Conservation (phyloP, 2,888 invertebrate species). For the Drosophila robusta region DNA sequence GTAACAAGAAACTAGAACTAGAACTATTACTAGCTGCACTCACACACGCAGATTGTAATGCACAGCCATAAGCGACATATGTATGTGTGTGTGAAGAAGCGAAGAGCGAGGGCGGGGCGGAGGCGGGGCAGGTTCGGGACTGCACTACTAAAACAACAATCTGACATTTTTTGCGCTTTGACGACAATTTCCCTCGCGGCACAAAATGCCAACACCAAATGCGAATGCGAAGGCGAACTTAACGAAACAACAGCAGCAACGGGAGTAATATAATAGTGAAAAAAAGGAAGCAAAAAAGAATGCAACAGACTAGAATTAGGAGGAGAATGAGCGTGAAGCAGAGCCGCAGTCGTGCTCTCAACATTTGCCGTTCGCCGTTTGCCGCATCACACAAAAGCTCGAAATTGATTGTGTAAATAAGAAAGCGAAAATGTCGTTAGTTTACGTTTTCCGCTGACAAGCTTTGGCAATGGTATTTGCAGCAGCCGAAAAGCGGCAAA, state of each 20-base stretch:
- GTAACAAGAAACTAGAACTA: slow-evolving; percentile 60
- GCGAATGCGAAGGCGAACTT: slow-evolving; percentile 53
- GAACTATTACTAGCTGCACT: slow-evolving; percentile 57
- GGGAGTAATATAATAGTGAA: slow-evolving; percentile 26
- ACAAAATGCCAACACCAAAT: slow-evolving; percentile 61
- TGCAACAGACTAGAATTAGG: slow-evolving; percentile 20
- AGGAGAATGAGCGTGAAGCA: not conserved
- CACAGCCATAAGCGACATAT: slow-evolving; percentile 45
- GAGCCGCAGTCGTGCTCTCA: slow-evolving; percentile 27
- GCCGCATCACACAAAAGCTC: slow-evolving; percentile 72
- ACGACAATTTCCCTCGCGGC: slow-evolving; percentile 78
- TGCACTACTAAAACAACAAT: slow-evolving; percentile 70
- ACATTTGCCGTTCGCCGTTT: slow-evolving; percentile 56
- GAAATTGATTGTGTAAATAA: slow-evolving; percentile 81
- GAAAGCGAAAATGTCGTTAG: slow-evolving; percentile 79
- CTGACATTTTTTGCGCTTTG: slow-evolving; percentile 74
- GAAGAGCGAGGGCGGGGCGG: not conserved
- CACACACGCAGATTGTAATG: slow-evolving; percentile 22
- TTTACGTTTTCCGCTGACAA: slow-evolving; percentile 79
- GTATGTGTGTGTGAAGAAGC: slow-evolving; percentile 10
- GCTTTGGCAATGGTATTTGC: slow-evolving; percentile 27
- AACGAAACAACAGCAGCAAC: slow-evolving; percentile 59
- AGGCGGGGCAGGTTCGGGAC: too few species aligned
- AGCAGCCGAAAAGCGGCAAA: not conserved
- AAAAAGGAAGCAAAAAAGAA: slow-evolving; percentile 1